These are phyloP conservation scores for Cheirogaleus major DNA, from an alignment of 2,797 vertebrate genomes.

Conservation along the genomic window DNA sequence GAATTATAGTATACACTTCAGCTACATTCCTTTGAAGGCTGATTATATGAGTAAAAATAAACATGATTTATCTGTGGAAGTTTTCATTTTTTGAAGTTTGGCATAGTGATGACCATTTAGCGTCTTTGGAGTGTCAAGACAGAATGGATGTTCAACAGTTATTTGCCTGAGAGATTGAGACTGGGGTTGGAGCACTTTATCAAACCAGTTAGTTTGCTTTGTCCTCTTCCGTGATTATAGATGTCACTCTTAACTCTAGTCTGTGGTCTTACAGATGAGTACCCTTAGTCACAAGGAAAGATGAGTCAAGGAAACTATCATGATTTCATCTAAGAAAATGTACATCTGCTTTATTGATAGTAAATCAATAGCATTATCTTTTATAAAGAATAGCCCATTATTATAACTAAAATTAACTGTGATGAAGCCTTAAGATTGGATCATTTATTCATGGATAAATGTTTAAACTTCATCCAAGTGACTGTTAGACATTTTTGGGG, in stretches of 20 bases:
- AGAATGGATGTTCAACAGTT: not conserved
- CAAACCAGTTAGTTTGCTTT: not conserved
- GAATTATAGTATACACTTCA: not conserved
- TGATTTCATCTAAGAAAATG: not conserved
- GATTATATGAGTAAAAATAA: not conserved
- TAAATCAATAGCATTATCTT: not conserved
- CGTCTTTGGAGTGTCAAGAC: not conserved
- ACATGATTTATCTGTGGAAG: not conserved
- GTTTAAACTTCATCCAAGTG: not conserved
- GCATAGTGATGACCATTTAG: not conserved
- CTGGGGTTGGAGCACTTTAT: not conserved
- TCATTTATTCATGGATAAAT: not conserved
- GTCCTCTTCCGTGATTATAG: not conserved
- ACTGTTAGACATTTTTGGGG: not conserved
- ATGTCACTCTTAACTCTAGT: not conserved
- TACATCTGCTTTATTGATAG: not conserved
- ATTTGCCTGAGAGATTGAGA: not conserved
- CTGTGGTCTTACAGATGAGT: not conserved
- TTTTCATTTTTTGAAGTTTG: conserved; percentile 11
- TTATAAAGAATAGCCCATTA: conserved; percentile 12
- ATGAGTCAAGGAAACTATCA: not conserved
- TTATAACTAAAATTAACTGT: not conserved
- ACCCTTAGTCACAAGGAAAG: not conserved
- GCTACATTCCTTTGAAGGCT: not conserved
- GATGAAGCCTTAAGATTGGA: not conserved